Percentiles rank a stretch among this genome's conserved stretches.
Conservation (phyloP, 2,797 vertebrate species). For the Aphelocoma californica region DNA sequence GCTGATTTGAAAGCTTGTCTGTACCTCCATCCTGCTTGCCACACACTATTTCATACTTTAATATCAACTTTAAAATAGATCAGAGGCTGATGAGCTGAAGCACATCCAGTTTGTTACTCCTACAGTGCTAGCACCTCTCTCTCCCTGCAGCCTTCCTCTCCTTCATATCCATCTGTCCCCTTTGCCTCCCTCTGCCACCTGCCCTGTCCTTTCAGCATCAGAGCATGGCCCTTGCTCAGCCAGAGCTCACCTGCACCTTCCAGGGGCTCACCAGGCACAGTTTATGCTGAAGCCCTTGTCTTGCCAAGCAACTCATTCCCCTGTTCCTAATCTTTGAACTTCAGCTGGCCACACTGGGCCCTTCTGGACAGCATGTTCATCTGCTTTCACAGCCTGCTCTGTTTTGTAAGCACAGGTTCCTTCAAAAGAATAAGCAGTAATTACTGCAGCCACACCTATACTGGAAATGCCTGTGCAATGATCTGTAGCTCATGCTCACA, state of each 20-base stretch:
- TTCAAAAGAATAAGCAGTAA: constrained; percentile 27
- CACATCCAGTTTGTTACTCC: background rate
- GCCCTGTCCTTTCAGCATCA: background rate
- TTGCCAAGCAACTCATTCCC: background rate
- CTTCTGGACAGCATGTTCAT: background rate
- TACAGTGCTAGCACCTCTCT: background rate
- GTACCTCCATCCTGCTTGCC: background rate
- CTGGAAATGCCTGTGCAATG: constrained; percentile 52
- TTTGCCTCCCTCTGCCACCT: background rate
- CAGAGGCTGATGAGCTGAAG: constrained; percentile 6
- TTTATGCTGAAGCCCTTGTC: background rate
- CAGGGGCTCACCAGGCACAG: background rate
- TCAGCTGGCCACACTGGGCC: background rate
- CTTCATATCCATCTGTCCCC: background rate
- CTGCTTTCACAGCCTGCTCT: background rate
- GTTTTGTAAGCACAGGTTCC: constrained; percentile 4
- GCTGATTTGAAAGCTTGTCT: constrained; percentile 7
- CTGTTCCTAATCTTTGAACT: background rate
- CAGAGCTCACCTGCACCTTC: background rate
- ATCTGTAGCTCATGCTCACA: background rate
- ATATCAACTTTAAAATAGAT: constrained; percentile 19
- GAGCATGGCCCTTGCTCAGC: background rate
- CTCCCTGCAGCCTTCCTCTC: background rate
- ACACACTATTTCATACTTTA: background rate
- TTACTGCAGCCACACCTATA: constrained; percentile 56